These are phyloP conservation scores for Dermochelys coriacea DNA, from an alignment of 2,797 vertebrate species.

Conservation along the genomic window DNA sequence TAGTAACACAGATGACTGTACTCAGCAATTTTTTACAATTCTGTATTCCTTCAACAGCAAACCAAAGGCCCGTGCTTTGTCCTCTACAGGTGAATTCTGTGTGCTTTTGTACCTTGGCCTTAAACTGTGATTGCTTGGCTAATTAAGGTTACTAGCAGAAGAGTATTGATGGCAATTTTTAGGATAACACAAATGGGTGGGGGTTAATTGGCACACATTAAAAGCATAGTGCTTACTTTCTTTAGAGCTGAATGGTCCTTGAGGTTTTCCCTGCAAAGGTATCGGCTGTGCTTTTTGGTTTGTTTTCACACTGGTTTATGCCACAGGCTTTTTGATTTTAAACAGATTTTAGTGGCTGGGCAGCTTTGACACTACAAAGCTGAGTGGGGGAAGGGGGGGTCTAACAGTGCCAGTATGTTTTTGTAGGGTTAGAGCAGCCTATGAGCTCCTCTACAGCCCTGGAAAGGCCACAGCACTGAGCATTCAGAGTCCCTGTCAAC, in stretches of 20 bases:
- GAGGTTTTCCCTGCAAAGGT: neutral
- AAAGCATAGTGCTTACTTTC: neutral
- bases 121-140: neutral
- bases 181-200: conserved; percentile 2
- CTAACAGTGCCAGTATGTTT: fast-evolving
- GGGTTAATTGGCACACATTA: neutral
- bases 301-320: neutral
- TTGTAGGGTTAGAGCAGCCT: neutral
- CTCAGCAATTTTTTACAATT: neutral
- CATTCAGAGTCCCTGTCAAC: too few relatives aligned
- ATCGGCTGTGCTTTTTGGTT: neutral
- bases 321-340: neutral
- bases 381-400: neutral
- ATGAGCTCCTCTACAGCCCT: too few relatives aligned
- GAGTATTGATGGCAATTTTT: neutral
- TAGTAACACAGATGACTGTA: neutral
- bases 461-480: too few relatives aligned
- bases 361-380: fast-evolving
- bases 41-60: neutral
- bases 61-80: neutral
- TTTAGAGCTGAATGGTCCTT: neutral
- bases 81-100: neutral
- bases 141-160: conserved; percentile 31
- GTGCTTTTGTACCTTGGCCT: neutral
- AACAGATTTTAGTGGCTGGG: neutral